Base-by-base conservation (phyloP, 1,140 invertebrate species). In the Zeugodacus cucurbitae region DNA sequence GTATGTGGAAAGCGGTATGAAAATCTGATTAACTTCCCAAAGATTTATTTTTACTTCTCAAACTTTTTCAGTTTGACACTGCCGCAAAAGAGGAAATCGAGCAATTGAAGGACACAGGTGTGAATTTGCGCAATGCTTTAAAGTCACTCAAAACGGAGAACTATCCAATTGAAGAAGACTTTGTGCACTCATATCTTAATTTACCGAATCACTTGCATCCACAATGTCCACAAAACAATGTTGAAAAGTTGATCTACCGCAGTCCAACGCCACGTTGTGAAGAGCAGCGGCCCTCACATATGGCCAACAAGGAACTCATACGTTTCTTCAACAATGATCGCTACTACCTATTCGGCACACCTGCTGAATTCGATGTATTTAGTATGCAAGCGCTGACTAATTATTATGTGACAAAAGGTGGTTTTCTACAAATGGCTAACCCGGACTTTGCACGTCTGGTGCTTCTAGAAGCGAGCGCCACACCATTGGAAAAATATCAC, bases 361-460 rank as follows among this genome's bases (percentile, higher is more conserved):
- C 94, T 2, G 95, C 95, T 14, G 86, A 94, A 6, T 96, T 96
- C 86, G 96, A 96, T 93, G 90, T 95, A 0, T 93, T 91, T 17
- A 88, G 94, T 6, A 89, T 95, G 74, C 91, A 95, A 62, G 94
- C 93, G 74, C 91, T 95, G 20, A 90, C 90, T 8, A 89, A 94
- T 4, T 92, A 93, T 87, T 93, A 95, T 1, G 88, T 93, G 64
- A 70, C 78, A 5, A 90, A 94, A 11, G 89, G 91, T 1, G 93
- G 94, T 26, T 95, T 94, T 88, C 89, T 92, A 0, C 93, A 93
- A 88, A 94, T 95, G 89, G 94, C 94, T 22, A 95, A 95, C 92
- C 92, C 95, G 11, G 96, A 96, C 93, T 96, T 96, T 91, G 91
- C 92, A 87, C 94, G 94, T n/a, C 96, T 95, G 90, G 89, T 96